phyloP scores from a whole-genome alignment of 1,140 invertebrate genomes.

The Lucilia cuprina region DNA sequence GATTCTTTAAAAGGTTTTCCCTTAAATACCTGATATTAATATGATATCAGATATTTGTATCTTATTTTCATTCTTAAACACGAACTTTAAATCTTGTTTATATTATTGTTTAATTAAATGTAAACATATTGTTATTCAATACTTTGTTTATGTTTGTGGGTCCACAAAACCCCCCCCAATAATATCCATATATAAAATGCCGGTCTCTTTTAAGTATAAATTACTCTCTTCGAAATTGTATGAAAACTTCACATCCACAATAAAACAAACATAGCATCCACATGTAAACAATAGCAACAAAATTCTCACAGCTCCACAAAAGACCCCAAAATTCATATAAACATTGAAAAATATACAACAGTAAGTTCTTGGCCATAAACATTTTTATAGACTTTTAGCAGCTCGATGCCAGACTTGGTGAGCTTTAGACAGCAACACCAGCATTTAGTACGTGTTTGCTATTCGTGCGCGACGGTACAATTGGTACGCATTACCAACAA shows the following conservation, averaged over 20 bases:
- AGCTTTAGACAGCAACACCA: not conserved
- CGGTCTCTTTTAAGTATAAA: conserved; percentile 2
- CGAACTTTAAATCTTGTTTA: not conserved
- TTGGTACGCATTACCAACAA: conserved; percentile 13
- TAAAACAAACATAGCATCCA: not conserved
- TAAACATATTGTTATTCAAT: conserved; percentile 16
- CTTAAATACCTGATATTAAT: too few relatives aligned
- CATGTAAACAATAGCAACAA: not conserved
- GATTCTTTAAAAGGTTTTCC: too few relatives aligned
- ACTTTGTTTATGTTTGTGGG: conserved; percentile 13
- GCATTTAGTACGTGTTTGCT: conserved; percentile 20
- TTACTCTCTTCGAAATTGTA: too few relatives aligned
- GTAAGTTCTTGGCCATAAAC: conserved; percentile 11
- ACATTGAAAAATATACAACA: not conserved
- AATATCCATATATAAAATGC: not conserved
- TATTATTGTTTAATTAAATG: conserved; percentile 19
- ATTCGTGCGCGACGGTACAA: conserved; percentile 33
- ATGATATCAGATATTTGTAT: too few relatives aligned
- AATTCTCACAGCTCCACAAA: conserved; percentile 8
- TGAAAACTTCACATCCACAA: too few relatives aligned
- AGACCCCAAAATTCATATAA: not conserved
- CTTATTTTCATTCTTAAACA: too few relatives aligned
- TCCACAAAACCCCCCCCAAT: not conserved
- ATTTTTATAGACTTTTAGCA: not conserved
- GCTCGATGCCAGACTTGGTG: not conserved